phyloP scores from a whole-genome alignment of 2,888 invertebrate genomes.

The Sinodicranocentrus sp. region DNA sequence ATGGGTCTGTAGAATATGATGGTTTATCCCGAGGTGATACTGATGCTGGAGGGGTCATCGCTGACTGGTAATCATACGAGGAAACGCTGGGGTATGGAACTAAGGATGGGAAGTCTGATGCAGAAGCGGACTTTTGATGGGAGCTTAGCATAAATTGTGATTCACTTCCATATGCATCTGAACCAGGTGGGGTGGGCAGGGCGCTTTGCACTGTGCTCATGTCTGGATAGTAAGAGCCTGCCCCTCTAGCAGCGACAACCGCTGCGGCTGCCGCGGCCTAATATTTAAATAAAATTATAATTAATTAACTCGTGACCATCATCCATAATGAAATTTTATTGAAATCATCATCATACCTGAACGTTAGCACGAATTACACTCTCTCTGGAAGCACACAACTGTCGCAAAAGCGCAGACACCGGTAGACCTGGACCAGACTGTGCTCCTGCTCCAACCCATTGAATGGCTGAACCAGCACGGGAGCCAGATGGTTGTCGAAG shows the following conservation, averaged over 20 bases:
- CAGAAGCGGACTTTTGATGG: slow-evolving; percentile 77
- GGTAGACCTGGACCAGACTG: slow-evolving; percentile 81
- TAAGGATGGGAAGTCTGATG: slow-evolving; percentile 77
- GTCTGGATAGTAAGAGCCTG: slow-evolving; percentile 78
- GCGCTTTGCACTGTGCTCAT: slow-evolving; percentile 81
- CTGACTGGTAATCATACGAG: slow-evolving; percentile 83
- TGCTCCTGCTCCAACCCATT: slow-evolving; percentile 83
- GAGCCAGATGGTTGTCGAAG: slow-evolving; percentile 81
- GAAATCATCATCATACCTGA: slow-evolving; percentile 70
- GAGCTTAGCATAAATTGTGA: slow-evolving; percentile 80
- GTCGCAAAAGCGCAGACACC: slow-evolving; percentile 92
- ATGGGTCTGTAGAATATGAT: slow-evolving; percentile 82
- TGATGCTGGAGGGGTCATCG: slow-evolving; percentile 98
- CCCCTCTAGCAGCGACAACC: slow-evolving; percentile 79
- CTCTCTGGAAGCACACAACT: slow-evolving; percentile 95
- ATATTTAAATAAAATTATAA: not conserved
- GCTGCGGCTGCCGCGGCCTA: slow-evolving; percentile 77
- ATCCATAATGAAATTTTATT: not conserved
- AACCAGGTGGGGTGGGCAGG: slow-evolving; percentile 93
- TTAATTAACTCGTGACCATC: no score
- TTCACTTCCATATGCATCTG: slow-evolving; percentile 82
- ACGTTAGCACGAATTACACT: slow-evolving; percentile 96
- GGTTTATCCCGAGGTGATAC: slow-evolving; percentile 94
- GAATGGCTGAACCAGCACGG: slow-evolving; percentile 81
- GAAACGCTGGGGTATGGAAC: slow-evolving; percentile 75